These are phyloP conservation scores for Drosophila imparisetae DNA, from an alignment of 2,888 invertebrate species.

Conservation along the genomic window DNA sequence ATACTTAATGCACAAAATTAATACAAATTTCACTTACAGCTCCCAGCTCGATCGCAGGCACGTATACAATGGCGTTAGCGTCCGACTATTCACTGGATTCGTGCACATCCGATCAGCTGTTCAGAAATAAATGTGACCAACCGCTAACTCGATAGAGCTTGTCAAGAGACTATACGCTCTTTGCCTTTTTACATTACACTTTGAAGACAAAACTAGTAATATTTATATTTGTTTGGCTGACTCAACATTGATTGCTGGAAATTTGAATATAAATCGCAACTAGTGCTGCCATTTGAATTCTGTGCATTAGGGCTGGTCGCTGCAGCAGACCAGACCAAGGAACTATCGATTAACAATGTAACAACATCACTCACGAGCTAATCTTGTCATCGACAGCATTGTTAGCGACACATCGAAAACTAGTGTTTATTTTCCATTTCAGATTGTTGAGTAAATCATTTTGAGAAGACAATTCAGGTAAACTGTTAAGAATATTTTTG, in stretches of 20 bases:
- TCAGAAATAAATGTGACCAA: conserved; percentile 26
- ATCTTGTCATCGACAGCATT: conserved; percentile 6
- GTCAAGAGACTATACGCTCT: not conserved
- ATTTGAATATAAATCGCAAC: not conserved
- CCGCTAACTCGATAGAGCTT: not conserved
- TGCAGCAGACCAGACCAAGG: not conserved
- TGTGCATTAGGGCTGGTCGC: not conserved
- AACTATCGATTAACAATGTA: not conserved
- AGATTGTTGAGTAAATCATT: not conserved
- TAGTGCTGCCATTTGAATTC: not conserved
- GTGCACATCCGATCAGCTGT: conserved; percentile 47
- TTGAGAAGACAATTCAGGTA: conserved; percentile 21
- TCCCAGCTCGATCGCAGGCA: conserved; percentile 32
- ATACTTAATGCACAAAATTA: not conserved
- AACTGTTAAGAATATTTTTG: not conserved
- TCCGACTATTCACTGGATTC: conserved; percentile 45
- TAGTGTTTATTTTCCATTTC: conserved; percentile 3
- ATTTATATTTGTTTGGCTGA: not conserved
- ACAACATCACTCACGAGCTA: not conserved
- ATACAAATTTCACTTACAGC: conserved; percentile 36
- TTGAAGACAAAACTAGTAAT: not conserved
- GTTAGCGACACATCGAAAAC: conserved; percentile 5
- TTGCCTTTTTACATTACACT: not conserved
- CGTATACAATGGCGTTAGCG: conserved; percentile 59
- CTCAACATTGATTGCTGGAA: not conserved